Evolutionary conservation across 30 jellyfish, hydroid and myxozoan genomes (phyloP), one percentile per base, ranked within the genome.

Genomic region (Rhopilema esculentum): DNA sequence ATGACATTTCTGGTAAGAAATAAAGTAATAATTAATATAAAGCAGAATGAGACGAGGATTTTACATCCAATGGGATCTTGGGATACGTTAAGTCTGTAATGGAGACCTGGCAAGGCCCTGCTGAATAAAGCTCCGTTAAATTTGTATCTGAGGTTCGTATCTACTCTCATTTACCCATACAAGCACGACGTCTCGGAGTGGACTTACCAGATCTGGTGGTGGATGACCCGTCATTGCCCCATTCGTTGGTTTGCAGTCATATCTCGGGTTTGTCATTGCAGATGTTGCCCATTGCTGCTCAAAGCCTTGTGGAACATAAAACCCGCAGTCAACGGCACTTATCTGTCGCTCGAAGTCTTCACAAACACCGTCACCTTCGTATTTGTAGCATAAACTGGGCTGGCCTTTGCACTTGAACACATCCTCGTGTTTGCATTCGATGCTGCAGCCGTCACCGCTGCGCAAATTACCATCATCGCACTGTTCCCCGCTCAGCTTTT

Each of bases 361-460:
- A 50, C 99, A 95, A 64, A 91, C 66, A 25, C 99, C 99, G 61
- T 95, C 99, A 17, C 95, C 80, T 49, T 88, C 92, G 69, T 95
- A 87, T 52, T 77, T 72, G 50, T 95, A 95, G 88, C 99, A 95
- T 1, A 95, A 61, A 27, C 99, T 95, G 22, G 99, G 99, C 69
- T 90, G 90, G 9, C 93, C 93, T 32, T 90, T 87, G 84, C 99
- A 95, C 27, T 79, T 80, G 87, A 95, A 95, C 16, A 90, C 96
- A 22, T 90, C 97, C 79, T 95, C 99, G 17, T 70, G 80, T 48
- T 80, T 81, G 84, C 99, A 95, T 24, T 73, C 80, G 22, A 93
- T 57, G 84, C 87, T 88, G 70, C 99, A 95, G 69, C 99, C 99
- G 87, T 95, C 99, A 9, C 97, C 98, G 62, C 90, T 88, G 23